Percentiles rank a stretch among this genome's conserved stretches.
Conservation (phyloP, 2,797 vertebrate species). For the Ispidina picta region DNA sequence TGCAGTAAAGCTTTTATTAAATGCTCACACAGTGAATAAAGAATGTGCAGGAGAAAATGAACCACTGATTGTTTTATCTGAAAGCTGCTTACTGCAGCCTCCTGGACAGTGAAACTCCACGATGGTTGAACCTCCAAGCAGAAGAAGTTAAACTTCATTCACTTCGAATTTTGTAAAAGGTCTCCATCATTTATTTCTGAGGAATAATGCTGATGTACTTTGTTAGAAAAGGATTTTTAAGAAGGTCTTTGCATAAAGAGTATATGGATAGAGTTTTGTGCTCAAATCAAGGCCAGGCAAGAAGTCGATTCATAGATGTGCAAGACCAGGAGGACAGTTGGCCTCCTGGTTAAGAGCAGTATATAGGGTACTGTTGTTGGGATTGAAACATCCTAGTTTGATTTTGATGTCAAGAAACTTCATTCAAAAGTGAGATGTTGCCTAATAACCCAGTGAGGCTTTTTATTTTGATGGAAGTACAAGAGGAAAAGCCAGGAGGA, state of each 20-base stretch:
- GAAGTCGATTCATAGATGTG: background rate
- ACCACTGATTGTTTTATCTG: background rate
- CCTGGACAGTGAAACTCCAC: background rate
- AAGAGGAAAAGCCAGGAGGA: background rate
- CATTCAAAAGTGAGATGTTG: background rate
- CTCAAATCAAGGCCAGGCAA: background rate
- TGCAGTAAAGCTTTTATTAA: conserved; percentile 41
- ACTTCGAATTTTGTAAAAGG: background rate
- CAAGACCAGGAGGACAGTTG: background rate
- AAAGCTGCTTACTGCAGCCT: background rate
- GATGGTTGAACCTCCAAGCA: background rate
- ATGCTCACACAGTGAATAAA: background rate
- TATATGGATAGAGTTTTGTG: background rate
- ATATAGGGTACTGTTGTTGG: background rate
- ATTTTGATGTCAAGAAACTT: background rate
- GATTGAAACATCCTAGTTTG: background rate
- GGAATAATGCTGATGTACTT: background rate
- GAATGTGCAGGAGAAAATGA: background rate
- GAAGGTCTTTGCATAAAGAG: background rate
- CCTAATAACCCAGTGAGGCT: background rate
- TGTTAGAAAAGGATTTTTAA: background rate
- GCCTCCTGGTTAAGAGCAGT: background rate
- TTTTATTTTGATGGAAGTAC: background rate
- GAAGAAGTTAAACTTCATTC: background rate
- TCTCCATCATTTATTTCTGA: background rate